These are phyloP conservation scores for Saxidomus purpurata DNA, from an alignment of 1,140 invertebrate species.

Conservation along the genomic window DNA sequence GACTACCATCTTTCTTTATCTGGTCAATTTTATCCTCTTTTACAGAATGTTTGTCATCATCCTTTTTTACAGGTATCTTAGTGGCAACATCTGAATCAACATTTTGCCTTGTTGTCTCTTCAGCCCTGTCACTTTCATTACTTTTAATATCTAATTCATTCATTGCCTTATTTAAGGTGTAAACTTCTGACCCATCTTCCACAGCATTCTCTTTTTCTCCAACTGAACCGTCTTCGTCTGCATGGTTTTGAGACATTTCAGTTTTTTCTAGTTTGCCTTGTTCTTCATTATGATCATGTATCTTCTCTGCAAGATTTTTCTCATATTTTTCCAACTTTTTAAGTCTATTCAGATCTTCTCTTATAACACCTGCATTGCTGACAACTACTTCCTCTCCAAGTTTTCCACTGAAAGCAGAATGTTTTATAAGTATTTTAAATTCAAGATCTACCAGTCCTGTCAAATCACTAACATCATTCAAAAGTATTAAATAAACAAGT, in stretches of 20 bases:
- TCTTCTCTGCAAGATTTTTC: constrained; percentile 27
- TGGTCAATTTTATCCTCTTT: not conserved
- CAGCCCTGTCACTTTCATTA: not conserved
- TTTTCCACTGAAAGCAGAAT: constrained; percentile 37
- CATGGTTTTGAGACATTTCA: not conserved
- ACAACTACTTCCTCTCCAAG: constrained; percentile 48
- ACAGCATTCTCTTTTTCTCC: not conserved
- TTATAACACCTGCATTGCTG: not conserved
- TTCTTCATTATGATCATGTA: not conserved
- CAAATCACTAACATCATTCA: no score
- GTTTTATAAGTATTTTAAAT: no score
- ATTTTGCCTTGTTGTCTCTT: not conserved
- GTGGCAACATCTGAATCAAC: not conserved
- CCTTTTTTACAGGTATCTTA: not conserved
- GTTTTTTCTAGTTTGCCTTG: not conserved
- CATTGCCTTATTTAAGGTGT: constrained; percentile 32
- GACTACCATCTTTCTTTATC: not conserved
- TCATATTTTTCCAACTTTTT: constrained; percentile 46
- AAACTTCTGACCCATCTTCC: constrained; percentile 9
- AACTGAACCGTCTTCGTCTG: not conserved
- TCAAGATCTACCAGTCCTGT: no score
- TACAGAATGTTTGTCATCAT: not conserved
- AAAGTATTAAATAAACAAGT: no score
- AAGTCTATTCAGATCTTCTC: constrained; percentile 33
- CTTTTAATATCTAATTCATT: constrained; percentile 13